These are phyloP conservation scores for Okapia johnstoni DNA, from an alignment of 2,113 vertebrate species.

Conservation along the genomic window DNA sequence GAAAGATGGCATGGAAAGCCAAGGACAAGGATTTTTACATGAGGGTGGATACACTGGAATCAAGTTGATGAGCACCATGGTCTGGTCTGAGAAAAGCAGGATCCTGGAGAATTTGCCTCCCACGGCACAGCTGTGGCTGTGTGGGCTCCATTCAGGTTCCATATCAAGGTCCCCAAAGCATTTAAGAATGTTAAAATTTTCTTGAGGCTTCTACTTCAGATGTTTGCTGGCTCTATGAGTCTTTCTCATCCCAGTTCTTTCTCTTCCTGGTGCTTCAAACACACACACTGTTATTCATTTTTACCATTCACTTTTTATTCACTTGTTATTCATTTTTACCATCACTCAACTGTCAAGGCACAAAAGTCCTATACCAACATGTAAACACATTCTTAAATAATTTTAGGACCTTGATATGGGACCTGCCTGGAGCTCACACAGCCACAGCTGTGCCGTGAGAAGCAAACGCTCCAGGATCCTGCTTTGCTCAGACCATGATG, in stretches of 20 bases:
- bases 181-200: background rate
- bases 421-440: fast-evolving
- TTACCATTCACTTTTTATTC: background rate
- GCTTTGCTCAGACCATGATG: fast-evolving
- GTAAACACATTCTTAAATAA: background rate
- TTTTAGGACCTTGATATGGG: background rate
- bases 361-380: background rate
- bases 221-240: background rate
- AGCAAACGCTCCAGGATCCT: background rate
- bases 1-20: background rate
- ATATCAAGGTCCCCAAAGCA: background rate
- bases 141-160: background rate
- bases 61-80: background rate
- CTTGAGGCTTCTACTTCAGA: background rate
- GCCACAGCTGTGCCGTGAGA: background rate
- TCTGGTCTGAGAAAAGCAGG: background rate
- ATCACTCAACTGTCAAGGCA: background rate
- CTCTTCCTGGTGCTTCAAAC: background rate
- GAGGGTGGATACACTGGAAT: background rate
- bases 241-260: background rate
- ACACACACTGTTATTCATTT: background rate
- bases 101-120: background rate
- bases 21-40: background rate
- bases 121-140: background rate
- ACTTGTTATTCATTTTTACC: background rate